Evolutionary conservation across 2,113 vertebrate genomes (phyloP).

Genomic region (Hemiscyllium ocellatum): DNA sequence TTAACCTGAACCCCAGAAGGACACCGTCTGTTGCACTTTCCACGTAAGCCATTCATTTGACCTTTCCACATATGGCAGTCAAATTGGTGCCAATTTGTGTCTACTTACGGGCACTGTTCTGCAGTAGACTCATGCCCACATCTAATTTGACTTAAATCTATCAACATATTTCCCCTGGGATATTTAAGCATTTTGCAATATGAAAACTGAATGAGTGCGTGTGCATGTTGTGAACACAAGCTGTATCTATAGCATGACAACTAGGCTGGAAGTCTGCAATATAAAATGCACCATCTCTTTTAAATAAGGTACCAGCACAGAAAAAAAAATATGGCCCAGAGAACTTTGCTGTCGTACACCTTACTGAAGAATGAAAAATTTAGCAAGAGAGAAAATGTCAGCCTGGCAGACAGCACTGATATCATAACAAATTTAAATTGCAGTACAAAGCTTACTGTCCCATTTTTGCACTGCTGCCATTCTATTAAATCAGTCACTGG

Average conservation of each 20-base stretch:
- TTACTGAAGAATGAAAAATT: background rate
- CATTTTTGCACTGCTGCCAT: background rate
- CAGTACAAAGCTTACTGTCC: background rate
- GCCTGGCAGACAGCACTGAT: background rate
- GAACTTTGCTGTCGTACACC: background rate
- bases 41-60: background rate
- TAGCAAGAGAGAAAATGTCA: background rate
- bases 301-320: background rate
- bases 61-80: conserved; percentile 18
- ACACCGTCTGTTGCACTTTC: background rate
- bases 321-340: background rate
- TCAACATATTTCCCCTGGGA: background rate
- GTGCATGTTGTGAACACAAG: background rate
- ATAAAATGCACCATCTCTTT: background rate
- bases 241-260: background rate
- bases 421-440: background rate
- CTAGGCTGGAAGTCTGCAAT: background rate
- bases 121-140: background rate
- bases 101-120: conserved; percentile 3
- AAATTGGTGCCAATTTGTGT: background rate
- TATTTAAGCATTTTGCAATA: background rate
- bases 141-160: background rate
- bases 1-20: conserved; percentile 9
- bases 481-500: background rate
- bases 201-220: no score